Conservation (phyloP, 2,113 vertebrate species). For the Hyla sarda region DNA sequence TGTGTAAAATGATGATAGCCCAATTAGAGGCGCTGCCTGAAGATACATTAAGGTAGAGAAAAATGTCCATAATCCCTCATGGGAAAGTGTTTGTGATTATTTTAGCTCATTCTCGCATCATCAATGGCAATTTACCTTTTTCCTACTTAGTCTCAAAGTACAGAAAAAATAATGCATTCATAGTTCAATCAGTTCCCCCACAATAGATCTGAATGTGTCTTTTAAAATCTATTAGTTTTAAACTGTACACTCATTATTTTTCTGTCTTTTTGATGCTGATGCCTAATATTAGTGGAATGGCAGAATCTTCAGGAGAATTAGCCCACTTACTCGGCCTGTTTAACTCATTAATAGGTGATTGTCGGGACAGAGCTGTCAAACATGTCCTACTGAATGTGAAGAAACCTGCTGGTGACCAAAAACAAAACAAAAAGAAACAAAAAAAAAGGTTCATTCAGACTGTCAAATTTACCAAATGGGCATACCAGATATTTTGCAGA, state of each 20-base stretch:
- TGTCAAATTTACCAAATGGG: neutral
- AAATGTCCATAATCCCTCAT: slow-evolving; percentile 42
- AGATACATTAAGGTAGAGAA: slow-evolving; percentile 36
- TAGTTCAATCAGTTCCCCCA: neutral
- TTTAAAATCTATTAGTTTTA: slow-evolving; percentile 15
- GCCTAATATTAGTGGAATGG: neutral
- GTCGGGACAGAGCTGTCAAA: slow-evolving; percentile 16
- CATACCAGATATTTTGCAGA: neutral
- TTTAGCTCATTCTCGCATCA: slow-evolving; percentile 10
- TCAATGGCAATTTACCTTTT: slow-evolving; percentile 38
- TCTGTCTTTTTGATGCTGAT: neutral
- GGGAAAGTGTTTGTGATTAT: slow-evolving; percentile 39
- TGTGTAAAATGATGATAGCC: slow-evolving; percentile 52
- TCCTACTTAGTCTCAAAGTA: slow-evolving; percentile 10
- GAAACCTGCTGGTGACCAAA: neutral
- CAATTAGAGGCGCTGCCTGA: slow-evolving; percentile 53
- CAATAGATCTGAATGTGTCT: neutral
- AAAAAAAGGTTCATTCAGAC: neutral
- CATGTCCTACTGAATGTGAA: neutral
- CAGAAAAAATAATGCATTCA: slow-evolving; percentile 15
- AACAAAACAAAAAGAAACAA: neutral
- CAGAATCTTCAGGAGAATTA: neutral
- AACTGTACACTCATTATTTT: slow-evolving; percentile 10
- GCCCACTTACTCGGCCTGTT: neutral
- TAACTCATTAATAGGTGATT: slow-evolving; percentile 13